phyloP scores from a whole-genome alignment of 2,888 invertebrate genomes.

The Hypercompe scribonia region DNA sequence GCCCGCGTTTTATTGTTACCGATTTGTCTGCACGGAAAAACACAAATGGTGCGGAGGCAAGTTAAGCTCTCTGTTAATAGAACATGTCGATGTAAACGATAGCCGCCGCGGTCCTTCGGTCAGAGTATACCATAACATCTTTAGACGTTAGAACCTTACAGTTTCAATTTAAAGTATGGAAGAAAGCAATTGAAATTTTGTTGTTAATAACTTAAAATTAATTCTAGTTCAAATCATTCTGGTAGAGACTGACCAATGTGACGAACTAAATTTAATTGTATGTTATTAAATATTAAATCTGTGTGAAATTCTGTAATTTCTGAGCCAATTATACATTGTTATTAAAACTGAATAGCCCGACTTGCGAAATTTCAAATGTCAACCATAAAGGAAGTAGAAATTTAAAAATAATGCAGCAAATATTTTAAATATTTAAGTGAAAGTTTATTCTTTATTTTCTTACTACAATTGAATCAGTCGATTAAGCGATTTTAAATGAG shows the following conservation, averaged over 20 bases:
- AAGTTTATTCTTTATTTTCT: neutral
- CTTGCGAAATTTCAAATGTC: neutral
- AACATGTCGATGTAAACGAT: conserved; percentile 70
- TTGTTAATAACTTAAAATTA: neutral
- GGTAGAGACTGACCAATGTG: too few relatives aligned
- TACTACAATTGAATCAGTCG: neutral
- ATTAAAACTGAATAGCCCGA: neutral
- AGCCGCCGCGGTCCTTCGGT: conserved; percentile 52
- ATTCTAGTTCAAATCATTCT: neutral
- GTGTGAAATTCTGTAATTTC: neutral
- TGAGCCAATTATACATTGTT: neutral
- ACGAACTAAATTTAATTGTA: too few relatives aligned
- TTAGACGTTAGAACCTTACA: neutral
- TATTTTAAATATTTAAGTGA: neutral
- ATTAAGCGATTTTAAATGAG: neutral
- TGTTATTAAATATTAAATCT: neutral
- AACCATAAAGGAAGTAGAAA: neutral
- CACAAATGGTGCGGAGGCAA: conserved; percentile 79
- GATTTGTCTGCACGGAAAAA: conserved; percentile 82
- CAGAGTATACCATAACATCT: conserved; percentile 27
- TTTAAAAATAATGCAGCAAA: neutral
- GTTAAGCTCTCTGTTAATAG: conserved; percentile 82
- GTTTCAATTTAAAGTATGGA: neutral
- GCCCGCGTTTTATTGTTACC: conserved; percentile 81
- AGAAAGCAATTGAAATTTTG: neutral